These are phyloP conservation scores for Delichon dasypus DNA, from an alignment of 2,797 vertebrate species.

Conservation along the genomic window DNA sequence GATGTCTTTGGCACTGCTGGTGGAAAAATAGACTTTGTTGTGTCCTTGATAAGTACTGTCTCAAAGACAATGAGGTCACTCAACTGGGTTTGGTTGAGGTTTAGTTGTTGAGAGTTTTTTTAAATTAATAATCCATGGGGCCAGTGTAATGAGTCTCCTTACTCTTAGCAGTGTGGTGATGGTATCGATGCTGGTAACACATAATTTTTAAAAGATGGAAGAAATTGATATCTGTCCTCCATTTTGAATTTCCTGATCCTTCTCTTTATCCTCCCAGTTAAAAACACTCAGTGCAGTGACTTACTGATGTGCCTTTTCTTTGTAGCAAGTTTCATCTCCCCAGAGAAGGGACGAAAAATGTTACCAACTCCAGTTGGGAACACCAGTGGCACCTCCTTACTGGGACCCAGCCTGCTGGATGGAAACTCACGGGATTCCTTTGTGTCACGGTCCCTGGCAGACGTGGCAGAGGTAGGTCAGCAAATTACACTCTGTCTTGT, in stretches of 20 bases:
- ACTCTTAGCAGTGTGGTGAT: not conserved
- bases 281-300: not conserved
- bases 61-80: not conserved
- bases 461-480: constrained; percentile 87
- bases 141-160: not conserved
- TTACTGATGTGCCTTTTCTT: not conserved
- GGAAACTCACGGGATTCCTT: constrained; percentile 97
- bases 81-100: not conserved
- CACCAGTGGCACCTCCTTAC: constrained; percentile 88
- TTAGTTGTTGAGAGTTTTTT: not conserved
- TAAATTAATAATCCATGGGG: not conserved
- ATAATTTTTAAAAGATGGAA: not conserved
- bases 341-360: constrained; percentile 91
- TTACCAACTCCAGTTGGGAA: constrained; percentile 81
- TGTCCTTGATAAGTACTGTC: not conserved
- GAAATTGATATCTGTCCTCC: not conserved
- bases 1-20: not conserved
- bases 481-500: not conserved
- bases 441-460: constrained; percentile 91
- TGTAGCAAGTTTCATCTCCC: constrained; percentile 95
- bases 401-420: constrained; percentile 94
- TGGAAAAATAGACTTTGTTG: not conserved
- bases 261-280: not conserved
- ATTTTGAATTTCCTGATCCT: not conserved
- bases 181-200: not conserved